phyloP scores from a whole-genome alignment of 30 jellyfish, hydroid and myxozoan species.

The Sanderia malayensis region DNA sequence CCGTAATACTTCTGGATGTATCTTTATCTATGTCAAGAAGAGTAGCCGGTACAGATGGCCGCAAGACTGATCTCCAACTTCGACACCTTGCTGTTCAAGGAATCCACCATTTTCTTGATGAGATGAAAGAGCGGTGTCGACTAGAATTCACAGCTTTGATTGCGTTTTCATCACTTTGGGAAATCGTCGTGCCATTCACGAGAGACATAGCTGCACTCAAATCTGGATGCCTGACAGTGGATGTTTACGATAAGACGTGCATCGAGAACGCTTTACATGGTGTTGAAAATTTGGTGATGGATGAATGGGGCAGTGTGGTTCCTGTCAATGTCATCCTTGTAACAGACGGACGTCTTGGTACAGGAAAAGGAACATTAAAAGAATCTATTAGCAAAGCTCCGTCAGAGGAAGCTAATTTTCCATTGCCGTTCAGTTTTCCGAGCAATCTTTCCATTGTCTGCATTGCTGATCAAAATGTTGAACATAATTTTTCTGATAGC shows the following conservation, averaged over 20 bases:
- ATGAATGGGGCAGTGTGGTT: conserved; percentile 84
- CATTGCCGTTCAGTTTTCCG: conserved; percentile 84
- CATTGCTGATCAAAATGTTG: conserved; percentile 36
- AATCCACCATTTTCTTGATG: conserved; percentile 56
- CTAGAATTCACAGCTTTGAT: conserved; percentile 78
- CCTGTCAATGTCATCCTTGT: conserved; percentile 81
- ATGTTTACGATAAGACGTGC: conserved; percentile 82
- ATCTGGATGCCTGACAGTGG: conserved; percentile 58
- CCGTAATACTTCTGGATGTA: conserved; percentile 85
- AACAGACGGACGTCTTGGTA: conserved; percentile 82
- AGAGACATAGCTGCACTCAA: conserved; percentile 63
- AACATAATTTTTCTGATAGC: conserved; percentile 41
- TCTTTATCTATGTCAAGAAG: conserved; percentile 89
- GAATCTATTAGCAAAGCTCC: conserved; percentile 37
- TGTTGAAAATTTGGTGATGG: conserved; percentile 80
- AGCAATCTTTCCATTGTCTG: conserved; percentile 67
- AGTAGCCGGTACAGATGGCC: conserved; percentile 34
- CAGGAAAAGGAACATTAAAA: conserved; percentile 75
- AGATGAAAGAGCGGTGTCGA: conserved; percentile 60
- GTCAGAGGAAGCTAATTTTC: conserved; percentile 37
- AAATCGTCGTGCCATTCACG: conserved; percentile 87
- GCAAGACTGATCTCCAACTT: conserved; percentile 42
- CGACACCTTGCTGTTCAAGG: conserved; percentile 65
- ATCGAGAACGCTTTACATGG: conserved; percentile 86
- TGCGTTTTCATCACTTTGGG: conserved; percentile 93